Evolutionary conservation across 2,888 invertebrate genomes (phyloP), one percentile per base, ranked within the genome.

Genomic region (Protodeltote pygarga): DNA sequence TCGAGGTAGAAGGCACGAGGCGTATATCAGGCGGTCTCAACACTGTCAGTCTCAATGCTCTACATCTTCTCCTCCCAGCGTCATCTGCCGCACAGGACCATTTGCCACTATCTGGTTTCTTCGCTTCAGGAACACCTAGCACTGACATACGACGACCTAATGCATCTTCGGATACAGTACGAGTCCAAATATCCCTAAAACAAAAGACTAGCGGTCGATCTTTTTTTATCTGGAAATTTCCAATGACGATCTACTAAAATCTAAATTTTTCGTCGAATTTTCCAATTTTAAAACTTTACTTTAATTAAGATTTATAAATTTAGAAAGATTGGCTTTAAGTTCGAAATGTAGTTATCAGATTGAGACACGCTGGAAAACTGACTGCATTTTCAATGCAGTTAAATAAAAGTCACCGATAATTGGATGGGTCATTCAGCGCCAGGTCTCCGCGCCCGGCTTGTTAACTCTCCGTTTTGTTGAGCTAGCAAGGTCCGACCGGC

Each of bases 51-150:
- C 93, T 85, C 39, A 94, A 81, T 33, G 94, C 94, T 58, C 94
- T 92, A 77, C 96, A 96, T 52, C 95, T 93, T 59, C 95, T 93
- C 32, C 94, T 85, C n/a, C 94, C 94, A 71, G 94, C 94, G 72
- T 95, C 95, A 39, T 93, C 92, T 16, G 95, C 96, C 73, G 96
- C 95, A 79, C 97, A 97, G 2, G 96, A 95, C 92, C 96, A 97
- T 45, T 94, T 92, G 10, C 97, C 97, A 13, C 94, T 94, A 74
- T 97, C 97, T 20, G 94, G 91, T 13, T 91, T 85, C 49, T 93
- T 94, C 0, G 96, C 95, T 57, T 94, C 94, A 8, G 95, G 94
- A 40, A 97, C 93, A 0, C 95, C 95, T 57, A 97, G 85, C 20
- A 96, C 91, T 0, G 96, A 95, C 67, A 95, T 95, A 5, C 91